Evolutionary conservation across 2,888 invertebrate genomes (phyloP).

Genomic region (Endotricha flammealis): DNA sequence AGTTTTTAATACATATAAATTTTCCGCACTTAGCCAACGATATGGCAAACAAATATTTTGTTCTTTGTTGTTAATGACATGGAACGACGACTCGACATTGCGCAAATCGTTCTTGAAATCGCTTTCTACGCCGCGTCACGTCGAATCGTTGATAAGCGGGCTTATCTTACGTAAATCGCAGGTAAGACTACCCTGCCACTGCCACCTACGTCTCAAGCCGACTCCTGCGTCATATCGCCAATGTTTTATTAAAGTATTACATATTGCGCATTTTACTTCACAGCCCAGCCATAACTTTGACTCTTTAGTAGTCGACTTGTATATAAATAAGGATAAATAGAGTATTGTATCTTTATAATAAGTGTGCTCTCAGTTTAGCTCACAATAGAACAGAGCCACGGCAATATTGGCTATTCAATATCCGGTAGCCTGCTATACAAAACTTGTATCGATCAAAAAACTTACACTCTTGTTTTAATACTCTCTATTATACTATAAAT

Average conservation of each 20-base stretch:
- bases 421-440: too few species aligned
- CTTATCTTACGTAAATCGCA: conserved; percentile 61
- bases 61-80: conserved; percentile 39
- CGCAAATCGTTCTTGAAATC: conserved; percentile 64
- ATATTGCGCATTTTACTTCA: conserved; percentile 16
- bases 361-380: background rate
- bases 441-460: too few species aligned
- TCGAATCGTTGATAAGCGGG: conserved; percentile 48
- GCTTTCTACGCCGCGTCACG: conserved; percentile 64
- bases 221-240: conserved; percentile 23
- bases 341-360: background rate
- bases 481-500: too few species aligned
- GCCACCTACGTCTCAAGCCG: conserved; percentile 29
- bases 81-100: conserved; percentile 47
- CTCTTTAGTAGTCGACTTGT: background rate
- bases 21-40: background rate
- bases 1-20: too few species aligned
- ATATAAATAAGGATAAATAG: background rate
- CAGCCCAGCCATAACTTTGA: conserved; percentile 1
- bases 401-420: background rate
- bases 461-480: too few species aligned
- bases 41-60: conserved; percentile 5
- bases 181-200: conserved; percentile 33
- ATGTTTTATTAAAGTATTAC: conserved; percentile 24
- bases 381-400: background rate